phyloP scores from a whole-genome alignment of 2,888 invertebrate genomes.

The Ophion ventricosus region DNA sequence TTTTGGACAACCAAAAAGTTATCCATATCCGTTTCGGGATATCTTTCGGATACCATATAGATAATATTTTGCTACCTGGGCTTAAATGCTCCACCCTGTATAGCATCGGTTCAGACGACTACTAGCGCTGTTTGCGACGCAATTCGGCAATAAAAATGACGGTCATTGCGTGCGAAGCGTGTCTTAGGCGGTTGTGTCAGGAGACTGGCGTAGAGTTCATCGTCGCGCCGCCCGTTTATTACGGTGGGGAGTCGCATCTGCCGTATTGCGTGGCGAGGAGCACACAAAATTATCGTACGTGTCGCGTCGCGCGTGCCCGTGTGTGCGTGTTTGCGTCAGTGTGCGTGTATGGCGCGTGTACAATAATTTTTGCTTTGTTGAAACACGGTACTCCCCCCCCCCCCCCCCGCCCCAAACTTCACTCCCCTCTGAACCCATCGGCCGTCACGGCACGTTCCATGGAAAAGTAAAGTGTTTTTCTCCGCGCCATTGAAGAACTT shows the following conservation, averaged over 20 bases:
- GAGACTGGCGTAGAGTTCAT: not conserved
- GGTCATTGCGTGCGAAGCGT: too few relatives aligned
- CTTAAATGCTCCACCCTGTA: too few relatives aligned
- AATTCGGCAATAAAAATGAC: too few relatives aligned
- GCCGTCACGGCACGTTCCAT: conserved; percentile 56
- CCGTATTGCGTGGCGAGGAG: conserved; percentile 73
- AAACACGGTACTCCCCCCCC: conserved; percentile 62
- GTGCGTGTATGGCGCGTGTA: conserved; percentile 26
- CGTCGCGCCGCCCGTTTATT: not conserved
- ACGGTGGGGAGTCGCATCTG: conserved; percentile 60
- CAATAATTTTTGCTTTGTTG: conserved; percentile 68
- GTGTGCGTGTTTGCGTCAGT: not conserved
- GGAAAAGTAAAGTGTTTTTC: conserved; percentile 63
- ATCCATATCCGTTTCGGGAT: too few relatives aligned
- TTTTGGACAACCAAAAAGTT: too few relatives aligned
- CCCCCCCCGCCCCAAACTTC: not conserved
- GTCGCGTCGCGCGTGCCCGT: not conserved
- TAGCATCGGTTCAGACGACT: too few relatives aligned
- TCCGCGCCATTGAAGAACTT: not conserved
- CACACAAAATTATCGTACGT: conserved; percentile 42
- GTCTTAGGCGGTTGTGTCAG: too few relatives aligned
- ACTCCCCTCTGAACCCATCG: too few relatives aligned
- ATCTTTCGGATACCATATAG: too few relatives aligned
- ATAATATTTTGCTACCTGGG: too few relatives aligned
- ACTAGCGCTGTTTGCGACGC: too few relatives aligned